Base-by-base conservation (phyloP, 1,140 invertebrate genomes). In the Heliconius congener region DNA sequence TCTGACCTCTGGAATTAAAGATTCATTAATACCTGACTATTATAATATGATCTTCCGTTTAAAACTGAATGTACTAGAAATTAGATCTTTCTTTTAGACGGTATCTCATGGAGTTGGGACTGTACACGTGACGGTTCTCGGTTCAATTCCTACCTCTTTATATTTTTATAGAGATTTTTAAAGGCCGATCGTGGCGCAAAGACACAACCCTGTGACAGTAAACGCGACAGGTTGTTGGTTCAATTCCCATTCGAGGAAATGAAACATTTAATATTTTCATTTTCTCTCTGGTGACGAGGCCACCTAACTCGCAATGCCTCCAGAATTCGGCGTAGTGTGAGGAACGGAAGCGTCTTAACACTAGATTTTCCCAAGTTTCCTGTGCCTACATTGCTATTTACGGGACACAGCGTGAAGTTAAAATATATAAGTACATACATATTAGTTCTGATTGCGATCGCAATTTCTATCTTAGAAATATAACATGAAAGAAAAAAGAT, bases 1-100 rank as follows among this genome's bases (percentile, higher is more conserved):
- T 85, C 27, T 86, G 86, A 86, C 84, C 87, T 52, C 13, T 74
- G 71, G 78, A 89, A 88, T 90, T 87, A 87, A 86, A 85, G 84
- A 85, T 81, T 86, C 83, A 85, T 86, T 85, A 81, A 80, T 55
- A 80, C 37, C 66, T 73, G 73, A 80, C 86, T 84, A 88, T 23
- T 78, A 76, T 83, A 85, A 52, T 27, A 19, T 73, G 88, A 85
- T 11, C 81, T 34, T 39, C 78, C 30, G 1, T 73, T 52, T 52
- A 19, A 73, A 57, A 60, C 60, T 66, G 5, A 66, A 66, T 66
- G 60, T 66, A 66, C 60, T 66, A 66, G 11, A 66, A 66, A 9
- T n/a, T 66, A 66, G 60, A 30, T 66, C 60, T 66, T 30, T 66
- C 19, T 18, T 27, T 27, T 66, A 30, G 11, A 27, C 9, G 1